These are phyloP conservation scores for Ficedula albicollis DNA, from an alignment of 2,797 vertebrate genomes.

Conservation along the genomic window DNA sequence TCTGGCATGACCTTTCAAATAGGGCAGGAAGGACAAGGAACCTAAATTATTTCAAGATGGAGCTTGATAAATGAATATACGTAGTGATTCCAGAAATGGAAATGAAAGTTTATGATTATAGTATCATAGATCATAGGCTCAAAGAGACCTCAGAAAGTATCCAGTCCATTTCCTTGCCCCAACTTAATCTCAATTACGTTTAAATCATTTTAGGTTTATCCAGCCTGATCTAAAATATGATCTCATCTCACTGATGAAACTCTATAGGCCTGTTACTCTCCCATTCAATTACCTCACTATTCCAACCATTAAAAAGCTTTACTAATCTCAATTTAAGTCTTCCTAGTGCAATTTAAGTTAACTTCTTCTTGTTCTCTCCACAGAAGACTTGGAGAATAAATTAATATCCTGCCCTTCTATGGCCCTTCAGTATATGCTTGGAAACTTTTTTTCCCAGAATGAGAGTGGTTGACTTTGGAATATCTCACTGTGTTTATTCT, in stretches of 20 bases:
- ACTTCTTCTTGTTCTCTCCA: neutral
- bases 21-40: neutral
- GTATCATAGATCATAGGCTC: constrained; percentile 14
- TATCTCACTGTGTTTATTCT: neutral
- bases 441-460: neutral
- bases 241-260: neutral
- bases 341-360: neutral
- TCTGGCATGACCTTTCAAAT: constrained; percentile 23
- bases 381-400: neutral
- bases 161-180: neutral
- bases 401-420: neutral
- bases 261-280: neutral
- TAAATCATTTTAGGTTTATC: constrained; percentile 40
- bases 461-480: neutral
- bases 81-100: constrained; percentile 23
- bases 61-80: constrained; percentile 35
- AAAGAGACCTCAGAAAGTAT: constrained; percentile 27
- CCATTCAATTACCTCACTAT: neutral
- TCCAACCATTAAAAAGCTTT: constrained; percentile 12
- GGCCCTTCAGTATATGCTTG: neutral
- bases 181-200: constrained; percentile 8
- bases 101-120: constrained; percentile 41
- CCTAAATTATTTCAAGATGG: constrained; percentile 46
- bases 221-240: constrained; percentile 23
- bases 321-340: neutral